Conservation (phyloP, 2,797 vertebrate genomes). For the Rhodeus uyekii region DNA sequence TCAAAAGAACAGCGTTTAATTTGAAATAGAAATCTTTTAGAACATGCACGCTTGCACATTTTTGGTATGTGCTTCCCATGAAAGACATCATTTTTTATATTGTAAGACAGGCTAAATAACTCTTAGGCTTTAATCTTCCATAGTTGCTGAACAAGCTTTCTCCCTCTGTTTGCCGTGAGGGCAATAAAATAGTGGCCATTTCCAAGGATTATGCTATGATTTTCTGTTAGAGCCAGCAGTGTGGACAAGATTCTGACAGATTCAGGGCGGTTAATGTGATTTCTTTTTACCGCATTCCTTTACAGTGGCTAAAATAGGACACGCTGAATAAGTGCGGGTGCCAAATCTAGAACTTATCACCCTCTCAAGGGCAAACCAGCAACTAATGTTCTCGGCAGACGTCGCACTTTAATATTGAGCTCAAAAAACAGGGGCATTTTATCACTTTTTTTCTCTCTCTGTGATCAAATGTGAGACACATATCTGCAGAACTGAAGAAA, state of each 20-base stretch:
- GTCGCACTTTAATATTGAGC: constrained; percentile 5
- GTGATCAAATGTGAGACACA: constrained; percentile 3
- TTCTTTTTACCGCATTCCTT: constrained; percentile 36
- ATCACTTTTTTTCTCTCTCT: background rate
- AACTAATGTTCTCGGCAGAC: constrained; percentile 5
- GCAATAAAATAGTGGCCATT: constrained; percentile 35
- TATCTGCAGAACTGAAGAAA: constrained; percentile 37
- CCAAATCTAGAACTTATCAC: constrained; percentile 38
- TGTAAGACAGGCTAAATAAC: constrained; percentile 18
- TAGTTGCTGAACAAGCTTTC: constrained; percentile 34
- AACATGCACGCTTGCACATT: background rate
- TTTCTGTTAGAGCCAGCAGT: constrained; percentile 27
- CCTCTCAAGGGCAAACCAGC: constrained; percentile 32
- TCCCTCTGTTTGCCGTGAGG: constrained; percentile 8
- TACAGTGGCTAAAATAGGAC: constrained; percentile 31
- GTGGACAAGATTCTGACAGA: constrained; percentile 38
- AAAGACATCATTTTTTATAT: background rate
- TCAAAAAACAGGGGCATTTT: constrained; percentile 7
- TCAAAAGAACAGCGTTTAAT: background rate
- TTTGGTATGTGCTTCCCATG: background rate
- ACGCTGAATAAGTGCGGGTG: constrained; percentile 33
- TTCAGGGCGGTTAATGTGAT: constrained; percentile 37
- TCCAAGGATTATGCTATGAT: constrained; percentile 36
- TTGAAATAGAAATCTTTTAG: background rate
- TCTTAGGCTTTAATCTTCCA: constrained; percentile 1